Evolutionary conservation across 2,113 vertebrate genomes (phyloP), one percentile per base, ranked within the genome.

Genomic region (Gadus macrocephalus): DNA sequence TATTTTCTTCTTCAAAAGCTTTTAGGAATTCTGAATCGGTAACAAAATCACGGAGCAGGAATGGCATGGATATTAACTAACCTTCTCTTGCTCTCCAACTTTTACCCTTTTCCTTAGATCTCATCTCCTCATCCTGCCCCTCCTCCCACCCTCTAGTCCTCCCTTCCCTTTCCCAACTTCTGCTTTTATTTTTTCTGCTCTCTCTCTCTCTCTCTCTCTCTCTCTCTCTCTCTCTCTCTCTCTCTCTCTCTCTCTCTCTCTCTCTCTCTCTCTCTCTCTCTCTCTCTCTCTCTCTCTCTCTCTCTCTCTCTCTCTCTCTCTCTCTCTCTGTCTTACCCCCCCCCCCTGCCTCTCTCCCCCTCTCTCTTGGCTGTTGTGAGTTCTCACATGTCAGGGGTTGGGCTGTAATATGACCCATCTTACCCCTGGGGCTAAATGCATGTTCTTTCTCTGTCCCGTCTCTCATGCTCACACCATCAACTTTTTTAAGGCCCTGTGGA

Each of bases 331-430:
- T 62, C 25, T 62, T 12, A 3, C 22, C 12, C 61, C 22, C 61
- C 2, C 15, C 16, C 28, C 62, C 27, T 4, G 3, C 31, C 35
- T 38, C 19, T 35, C 27, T 17, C 35, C 66, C 20, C n/a, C 6
- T 8, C 56, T 35, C 38, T 35, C 67, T 35, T 8, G 31, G 38
- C 62, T 65, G 9, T 66, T 65, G 53, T 66, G n/a, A 19, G 53
- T 63, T n/a, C 62, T 79, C 73, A 59, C 70, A 68, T 78, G 67
- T 77, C 72, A 78, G 64, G 38, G 53, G 38, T 9, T 12, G 35
- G 42, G 19, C 38, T 79, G 63, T 68, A 70, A 79, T 68, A 69
- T 67, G 59, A 77, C 59, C 64, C 56, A 42, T 22, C 35, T 61
- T 68, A 59, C 70, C 12, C 49, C 20, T 60, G 62, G 66, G 59